These are phyloP conservation scores for Synanthedon myopaeformis DNA, from an alignment of 2,888 invertebrate genomes.

Conservation along the genomic window DNA sequence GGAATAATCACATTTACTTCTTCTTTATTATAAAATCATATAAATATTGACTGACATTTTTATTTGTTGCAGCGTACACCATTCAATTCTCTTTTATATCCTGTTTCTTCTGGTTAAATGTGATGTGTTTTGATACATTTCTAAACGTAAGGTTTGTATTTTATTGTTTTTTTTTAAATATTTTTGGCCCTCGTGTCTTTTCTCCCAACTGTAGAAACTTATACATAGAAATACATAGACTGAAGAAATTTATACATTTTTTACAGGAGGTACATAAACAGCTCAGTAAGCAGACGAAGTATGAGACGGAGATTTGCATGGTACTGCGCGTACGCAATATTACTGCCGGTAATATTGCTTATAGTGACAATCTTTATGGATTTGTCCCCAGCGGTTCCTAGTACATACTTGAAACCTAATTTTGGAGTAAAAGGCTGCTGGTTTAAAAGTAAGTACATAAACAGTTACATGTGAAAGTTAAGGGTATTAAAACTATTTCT, in stretches of 20 bases:
- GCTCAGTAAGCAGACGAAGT: conserved; percentile 46
- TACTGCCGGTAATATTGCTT: conserved; percentile 62
- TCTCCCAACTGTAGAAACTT: too few relatives aligned
- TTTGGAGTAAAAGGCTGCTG: conserved; percentile 72
- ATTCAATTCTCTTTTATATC: conserved; percentile 76
- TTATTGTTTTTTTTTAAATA: not conserved
- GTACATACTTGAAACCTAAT: conserved; percentile 69
- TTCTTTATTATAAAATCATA: not conserved
- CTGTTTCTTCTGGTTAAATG: conserved; percentile 77
- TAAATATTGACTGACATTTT: conserved; percentile 3
- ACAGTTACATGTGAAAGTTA: not conserved
- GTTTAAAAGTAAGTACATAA: conserved; percentile 70
- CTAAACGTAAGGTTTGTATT: conserved; percentile 63
- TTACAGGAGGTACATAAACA: conserved; percentile 45
- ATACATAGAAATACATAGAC: too few relatives aligned
- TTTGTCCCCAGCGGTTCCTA: conserved; percentile 70
- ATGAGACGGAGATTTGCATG: conserved; percentile 64
- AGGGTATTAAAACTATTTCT: not conserved
- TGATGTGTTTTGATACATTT: conserved; percentile 76
- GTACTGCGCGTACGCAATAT: conserved; percentile 71
- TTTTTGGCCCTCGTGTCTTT: not conserved
- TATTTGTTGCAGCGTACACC: conserved; percentile 69
- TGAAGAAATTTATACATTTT: not conserved
- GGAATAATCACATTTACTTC: not conserved
- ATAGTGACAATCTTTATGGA: conserved; percentile 70